phyloP scores from a whole-genome alignment of 2,797 vertebrate species.

The Sebastes flavidus region DNA sequence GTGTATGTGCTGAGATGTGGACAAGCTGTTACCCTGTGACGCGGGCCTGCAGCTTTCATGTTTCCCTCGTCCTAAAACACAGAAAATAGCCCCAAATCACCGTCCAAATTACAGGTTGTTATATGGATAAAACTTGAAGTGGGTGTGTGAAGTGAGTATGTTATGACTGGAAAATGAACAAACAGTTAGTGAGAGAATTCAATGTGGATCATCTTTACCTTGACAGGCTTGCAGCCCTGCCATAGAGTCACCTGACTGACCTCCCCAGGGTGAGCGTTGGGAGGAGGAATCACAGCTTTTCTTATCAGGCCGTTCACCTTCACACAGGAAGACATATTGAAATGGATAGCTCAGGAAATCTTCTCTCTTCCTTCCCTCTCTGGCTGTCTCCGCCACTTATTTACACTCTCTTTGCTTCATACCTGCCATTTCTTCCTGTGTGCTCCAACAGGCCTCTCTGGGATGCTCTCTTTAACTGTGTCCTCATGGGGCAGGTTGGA shows the following conservation, averaged over 20 bases:
- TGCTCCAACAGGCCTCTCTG: conserved; percentile 43
- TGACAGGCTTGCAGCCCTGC: conserved; percentile 47
- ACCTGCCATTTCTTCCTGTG: conserved; percentile 70
- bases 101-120: background rate
- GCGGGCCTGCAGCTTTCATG: conserved; percentile 1
- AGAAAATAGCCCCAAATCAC: background rate
- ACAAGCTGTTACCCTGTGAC: background rate
- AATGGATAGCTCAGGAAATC: background rate
- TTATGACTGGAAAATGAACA: too few relatives aligned
- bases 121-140: background rate
- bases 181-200: background rate
- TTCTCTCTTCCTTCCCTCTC: background rate
- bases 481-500: conserved; percentile 32
- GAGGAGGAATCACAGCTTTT: conserved; percentile 51
- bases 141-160: background rate
- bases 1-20: background rate
- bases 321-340: background rate
- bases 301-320: conserved; percentile 43
- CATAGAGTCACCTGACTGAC: conserved; percentile 60
- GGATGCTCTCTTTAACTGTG: conserved; percentile 18
- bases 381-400: background rate
- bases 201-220: conserved; percentile 40
- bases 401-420: background rate
- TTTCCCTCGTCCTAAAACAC: conserved; percentile 57
- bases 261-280: conserved; percentile 34